Percentiles rank a stretch among this genome's conserved stretches.
phyloP scores from a whole-genome alignment of 2,888 invertebrate species.

The Melangyna quadrimaculata region DNA sequence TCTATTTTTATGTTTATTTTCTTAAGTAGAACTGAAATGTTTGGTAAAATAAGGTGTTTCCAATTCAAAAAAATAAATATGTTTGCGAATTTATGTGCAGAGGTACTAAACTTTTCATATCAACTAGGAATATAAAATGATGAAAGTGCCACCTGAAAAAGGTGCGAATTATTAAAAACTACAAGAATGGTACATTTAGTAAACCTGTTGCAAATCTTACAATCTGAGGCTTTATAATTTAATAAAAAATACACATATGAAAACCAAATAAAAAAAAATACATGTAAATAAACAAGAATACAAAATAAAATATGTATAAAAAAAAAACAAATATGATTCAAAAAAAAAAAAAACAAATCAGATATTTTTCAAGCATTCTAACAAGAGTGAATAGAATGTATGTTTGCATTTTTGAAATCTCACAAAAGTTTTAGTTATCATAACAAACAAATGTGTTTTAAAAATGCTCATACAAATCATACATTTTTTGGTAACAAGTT shows the following conservation, averaged over 20 bases:
- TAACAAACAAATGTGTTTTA: constrained; percentile 46
- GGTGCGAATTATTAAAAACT: constrained; percentile 38
- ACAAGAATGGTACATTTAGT: constrained; percentile 63
- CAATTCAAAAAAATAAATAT: neutral
- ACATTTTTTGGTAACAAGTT: constrained; percentile 19
- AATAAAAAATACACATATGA: constrained; percentile 15
- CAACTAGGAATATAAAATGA: constrained; percentile 52
- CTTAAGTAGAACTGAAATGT: neutral
- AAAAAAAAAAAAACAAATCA: constrained; percentile 52
- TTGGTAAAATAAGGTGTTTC: neutral
- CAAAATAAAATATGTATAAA: constrained; percentile 33
- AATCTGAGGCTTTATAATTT: constrained; percentile 25
- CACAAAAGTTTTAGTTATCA: constrained; percentile 49
- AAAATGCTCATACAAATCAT: constrained; percentile 63
- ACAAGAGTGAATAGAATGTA: constrained; percentile 58
- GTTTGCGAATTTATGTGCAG: constrained; percentile 46
- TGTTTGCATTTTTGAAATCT: constrained; percentile 63
- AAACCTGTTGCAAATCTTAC: constrained; percentile 60
- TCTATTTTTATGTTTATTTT: neutral
- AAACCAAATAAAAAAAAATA: constrained; percentile 10
- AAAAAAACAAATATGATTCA: constrained; percentile 20
- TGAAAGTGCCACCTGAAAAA: constrained; percentile 56
- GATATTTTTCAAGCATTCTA: constrained; percentile 65
- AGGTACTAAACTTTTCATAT: constrained; percentile 41
- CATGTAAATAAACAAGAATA: neutral